Conservation (phyloP, 1,140 invertebrate genomes). For the Bombyx mori region ASM3026992v2 NC_085134.1:9140501-9141000, state of each 20-base stretch:
- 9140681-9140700: constrained; percentile 28
- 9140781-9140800: background rate
- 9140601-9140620: constrained; percentile 17
- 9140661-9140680: constrained; percentile 31
- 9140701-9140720: constrained; percentile 3
- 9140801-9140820: no score
- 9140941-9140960: no score
- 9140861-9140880: no score
- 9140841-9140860: no score
- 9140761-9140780: constrained; percentile 13
- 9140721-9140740: constrained; percentile 36
- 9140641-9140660: constrained; percentile 17
- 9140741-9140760: constrained; percentile 46
- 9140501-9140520: no score
- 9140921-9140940: no score
- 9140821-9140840: no score
- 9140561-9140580: constrained; percentile 12
- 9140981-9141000: no score
- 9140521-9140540: no score
- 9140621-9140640: constrained; percentile 24
- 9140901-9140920: no score
- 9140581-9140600: constrained; percentile 22
- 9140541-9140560: background rate
- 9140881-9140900: no score
- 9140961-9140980: no score